These are phyloP conservation scores for Reinhardtius hippoglossoides DNA, from an alignment of 2,113 vertebrate genomes.

Conservation along the genomic window DNA sequence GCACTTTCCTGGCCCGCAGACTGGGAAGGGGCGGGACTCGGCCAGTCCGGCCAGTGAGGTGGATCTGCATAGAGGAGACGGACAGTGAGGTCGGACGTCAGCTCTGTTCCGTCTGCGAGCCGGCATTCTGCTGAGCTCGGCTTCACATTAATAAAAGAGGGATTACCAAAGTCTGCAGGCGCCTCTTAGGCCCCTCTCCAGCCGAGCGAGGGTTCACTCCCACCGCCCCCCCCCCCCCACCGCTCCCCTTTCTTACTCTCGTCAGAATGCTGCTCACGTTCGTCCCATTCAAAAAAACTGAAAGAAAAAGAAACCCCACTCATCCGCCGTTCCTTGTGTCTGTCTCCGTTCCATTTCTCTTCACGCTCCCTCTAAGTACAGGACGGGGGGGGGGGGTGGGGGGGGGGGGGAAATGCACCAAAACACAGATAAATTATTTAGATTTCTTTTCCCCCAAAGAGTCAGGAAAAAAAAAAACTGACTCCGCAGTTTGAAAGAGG, in stretches of 20 bases:
- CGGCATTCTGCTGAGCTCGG: constrained; percentile 71
- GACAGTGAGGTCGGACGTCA: constrained; percentile 12
- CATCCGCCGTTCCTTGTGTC: constrained; percentile 59
- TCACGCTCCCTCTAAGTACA: constrained; percentile 56
- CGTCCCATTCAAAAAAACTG: constrained; percentile 54
- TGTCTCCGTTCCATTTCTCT: constrained; percentile 61
- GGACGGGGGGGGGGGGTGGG: background rate
- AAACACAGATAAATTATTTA: constrained; percentile 83
- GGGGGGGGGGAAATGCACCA: constrained; percentile 62
- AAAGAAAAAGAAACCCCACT: constrained; percentile 24
- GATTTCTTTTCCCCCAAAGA: constrained; percentile 61
- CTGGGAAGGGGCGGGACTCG: constrained; percentile 25
- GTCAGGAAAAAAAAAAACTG: constrained; percentile 44
- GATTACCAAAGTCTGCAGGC: constrained; percentile 76
- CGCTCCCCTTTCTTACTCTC: constrained; percentile 21
- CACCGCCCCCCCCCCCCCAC: constrained; percentile 14
- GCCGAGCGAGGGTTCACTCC: constrained; percentile 46
- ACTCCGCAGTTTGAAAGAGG: constrained; percentile 79
- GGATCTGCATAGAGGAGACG: constrained; percentile 48
- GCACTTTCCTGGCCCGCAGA: constrained; percentile 32
- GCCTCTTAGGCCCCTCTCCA: constrained; percentile 66
- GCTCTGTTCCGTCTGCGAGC: constrained; percentile 67
- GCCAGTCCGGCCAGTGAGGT: constrained; percentile 9
- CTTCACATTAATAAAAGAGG: constrained; percentile 81
- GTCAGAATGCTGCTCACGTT: constrained; percentile 67